A percentile compares a stretch with the other conserved stretches of the same genome.
Evolutionary conservation across 2,888 invertebrate genomes (phyloP).

Genomic region (Meteorus colon): DNA sequence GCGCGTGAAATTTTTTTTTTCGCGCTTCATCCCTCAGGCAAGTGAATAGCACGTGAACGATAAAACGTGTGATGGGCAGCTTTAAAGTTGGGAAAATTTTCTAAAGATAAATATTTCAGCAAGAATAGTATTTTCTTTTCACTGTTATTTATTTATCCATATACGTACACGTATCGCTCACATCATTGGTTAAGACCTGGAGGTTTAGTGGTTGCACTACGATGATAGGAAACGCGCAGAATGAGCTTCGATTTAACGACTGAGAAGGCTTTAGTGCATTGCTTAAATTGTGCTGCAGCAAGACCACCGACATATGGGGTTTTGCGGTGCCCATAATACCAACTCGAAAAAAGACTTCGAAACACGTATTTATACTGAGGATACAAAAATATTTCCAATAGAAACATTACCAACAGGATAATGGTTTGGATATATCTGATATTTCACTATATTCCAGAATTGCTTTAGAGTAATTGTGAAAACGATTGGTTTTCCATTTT

Average conservation of each 20-base stretch:
- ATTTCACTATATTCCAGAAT: not conserved
- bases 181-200: not conserved
- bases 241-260: not conserved
- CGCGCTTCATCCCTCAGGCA: conserved; percentile 2
- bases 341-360: not conserved
- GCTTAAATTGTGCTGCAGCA: not conserved
- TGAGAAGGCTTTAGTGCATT: not conserved
- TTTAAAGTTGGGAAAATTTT: not conserved
- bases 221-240: not conserved
- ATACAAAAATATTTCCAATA: not conserved
- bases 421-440: not conserved
- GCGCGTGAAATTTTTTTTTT: conserved; percentile 23
- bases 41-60: conserved; percentile 14
- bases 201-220: not conserved
- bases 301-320: not conserved
- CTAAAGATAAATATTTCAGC: not conserved
- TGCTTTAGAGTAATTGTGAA: not conserved
- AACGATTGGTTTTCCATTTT: not conserved
- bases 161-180: not conserved
- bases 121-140: not conserved
- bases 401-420: not conserved
- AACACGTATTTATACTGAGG: not conserved
- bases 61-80: conserved; percentile 1
- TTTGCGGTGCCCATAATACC: not conserved
- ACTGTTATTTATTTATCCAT: not conserved